Evolutionary conservation across 2,888 invertebrate genomes (phyloP), one percentile per base, ranked within the genome.

Genomic region (Tetragonisca angustula): DNA sequence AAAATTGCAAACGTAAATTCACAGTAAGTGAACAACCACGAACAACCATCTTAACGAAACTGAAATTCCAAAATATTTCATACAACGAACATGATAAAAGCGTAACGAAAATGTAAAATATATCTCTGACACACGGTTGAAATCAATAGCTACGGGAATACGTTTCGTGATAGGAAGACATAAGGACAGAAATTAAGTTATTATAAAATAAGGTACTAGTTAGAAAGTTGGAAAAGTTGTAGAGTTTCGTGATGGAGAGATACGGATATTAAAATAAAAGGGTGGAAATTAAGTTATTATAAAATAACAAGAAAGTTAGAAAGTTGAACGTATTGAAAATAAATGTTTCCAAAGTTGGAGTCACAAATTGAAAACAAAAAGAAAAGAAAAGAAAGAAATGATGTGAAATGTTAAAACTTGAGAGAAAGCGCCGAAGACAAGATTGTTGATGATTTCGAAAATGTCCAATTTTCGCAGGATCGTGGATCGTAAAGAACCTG

Each of bases 401-500:
- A 13, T 13, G 19, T 5, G 50, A 49, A 54, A 50, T 13, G 49
- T 19, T 21, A 36, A 21, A 9, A 24, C n/a, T 65, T n/a, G 24
- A 56, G 27, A 67, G 68, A 43, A 67, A 71, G 54, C 13, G 21
- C 24, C 19, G 54, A 74, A 78, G 61, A 80, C 36, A 69, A 78
- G 67, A 54, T 65, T 24, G 52, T 64, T 71, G 76, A 76, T 59
- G 68, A 27, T 83, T 83, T 64, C 67, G 67, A 73, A 83, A 85
- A 81, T 76, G 65, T 81, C 83, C 83, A 79, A 81, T 76, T 73
- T 82, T 65, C 75, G 21, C 68, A 87, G 86, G 79, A 86, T 70
- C 76, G 21, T 70, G 86, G 87, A 90, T 88, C 90, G 87, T 85
- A 88, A 90, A 85, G 87, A 88, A 78, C 85, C 76, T 64, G 87